Conservation (phyloP, 2,113 vertebrate species). For the Ictidomys tridecemlineatus region DNA sequence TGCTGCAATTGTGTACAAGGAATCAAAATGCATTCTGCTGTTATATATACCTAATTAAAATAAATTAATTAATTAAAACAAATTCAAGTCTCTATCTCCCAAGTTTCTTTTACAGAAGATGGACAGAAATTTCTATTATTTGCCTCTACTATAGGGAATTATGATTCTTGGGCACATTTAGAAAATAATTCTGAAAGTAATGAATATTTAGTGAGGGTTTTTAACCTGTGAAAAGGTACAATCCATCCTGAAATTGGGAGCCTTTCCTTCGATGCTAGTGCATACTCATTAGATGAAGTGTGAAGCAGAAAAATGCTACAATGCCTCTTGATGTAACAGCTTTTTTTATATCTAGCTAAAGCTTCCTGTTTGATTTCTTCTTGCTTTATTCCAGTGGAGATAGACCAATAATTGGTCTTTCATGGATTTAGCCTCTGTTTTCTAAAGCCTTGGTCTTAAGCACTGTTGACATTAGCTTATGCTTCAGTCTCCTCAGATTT, state of each 20-base stretch:
- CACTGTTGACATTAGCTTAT: neutral
- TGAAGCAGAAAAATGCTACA: neutral
- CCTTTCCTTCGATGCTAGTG: neutral
- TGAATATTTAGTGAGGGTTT: neutral
- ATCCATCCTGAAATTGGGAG: neutral
- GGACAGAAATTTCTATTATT: neutral
- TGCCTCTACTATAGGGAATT: neutral
- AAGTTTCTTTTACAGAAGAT: slow-evolving; percentile 40
- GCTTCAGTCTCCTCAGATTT: neutral
- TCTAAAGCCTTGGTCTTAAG: neutral
- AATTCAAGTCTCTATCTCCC: neutral
- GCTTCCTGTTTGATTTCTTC: neutral
- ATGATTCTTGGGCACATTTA: neutral
- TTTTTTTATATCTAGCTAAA: neutral
- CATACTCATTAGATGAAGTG: neutral
- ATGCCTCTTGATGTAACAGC: neutral
- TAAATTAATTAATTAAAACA: neutral
- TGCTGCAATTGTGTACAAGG: too few species aligned
- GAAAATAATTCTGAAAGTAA: slow-evolving; percentile 1
- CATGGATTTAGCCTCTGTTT: neutral
- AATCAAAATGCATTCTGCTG: too few species aligned
- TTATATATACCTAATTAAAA: too few species aligned
- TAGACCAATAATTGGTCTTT: neutral
- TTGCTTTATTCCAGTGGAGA: neutral
- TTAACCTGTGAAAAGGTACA: neutral